phyloP scores from a whole-genome alignment of 2,888 invertebrate genomes.

The Drosophila stalkeri region DNA sequence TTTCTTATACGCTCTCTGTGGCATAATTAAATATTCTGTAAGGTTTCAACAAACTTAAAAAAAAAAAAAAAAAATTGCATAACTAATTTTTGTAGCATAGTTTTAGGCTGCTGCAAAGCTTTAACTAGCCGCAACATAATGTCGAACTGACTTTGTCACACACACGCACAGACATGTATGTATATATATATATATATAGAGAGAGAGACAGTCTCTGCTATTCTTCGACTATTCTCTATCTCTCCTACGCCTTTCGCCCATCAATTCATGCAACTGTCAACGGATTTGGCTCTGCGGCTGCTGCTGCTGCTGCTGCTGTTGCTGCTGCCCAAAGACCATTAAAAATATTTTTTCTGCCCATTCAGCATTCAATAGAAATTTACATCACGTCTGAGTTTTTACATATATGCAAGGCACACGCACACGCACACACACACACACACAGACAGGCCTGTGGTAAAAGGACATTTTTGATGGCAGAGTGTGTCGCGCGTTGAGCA shows the following conservation, averaged over 20 bases:
- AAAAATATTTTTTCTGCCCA: constrained; percentile 79
- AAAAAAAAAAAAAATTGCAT: not conserved
- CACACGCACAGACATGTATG: constrained; percentile 15
- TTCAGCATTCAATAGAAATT: constrained; percentile 81
- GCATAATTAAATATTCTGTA: not conserved
- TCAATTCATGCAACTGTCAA: constrained; percentile 61
- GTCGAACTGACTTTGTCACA: constrained; percentile 42
- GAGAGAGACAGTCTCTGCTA: not conserved
- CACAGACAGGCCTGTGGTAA: constrained; percentile 32
- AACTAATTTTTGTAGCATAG: constrained; percentile 21
- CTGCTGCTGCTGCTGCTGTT: constrained; percentile 21
- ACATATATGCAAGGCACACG: constrained; percentile 45
- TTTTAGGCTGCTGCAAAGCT: constrained; percentile 33
- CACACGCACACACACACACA: constrained; percentile 8
- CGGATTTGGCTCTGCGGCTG: constrained; percentile 36
- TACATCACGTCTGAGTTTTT: constrained; percentile 80
- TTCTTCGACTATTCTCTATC: not conserved
- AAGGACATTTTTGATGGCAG: constrained; percentile 74
- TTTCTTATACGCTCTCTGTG: not conserved
- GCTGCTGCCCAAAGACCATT: constrained; percentile 70
- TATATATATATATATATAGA: constrained; percentile 11
- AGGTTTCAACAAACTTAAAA: not conserved
- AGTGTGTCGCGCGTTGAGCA: constrained; percentile 72
- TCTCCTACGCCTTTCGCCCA: not conserved
- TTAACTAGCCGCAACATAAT: constrained; percentile 49